Evolutionary conservation across 1,140 invertebrate genomes (phyloP), one percentile per base, ranked within the genome.

Genomic region (Phortica variegata): DNA sequence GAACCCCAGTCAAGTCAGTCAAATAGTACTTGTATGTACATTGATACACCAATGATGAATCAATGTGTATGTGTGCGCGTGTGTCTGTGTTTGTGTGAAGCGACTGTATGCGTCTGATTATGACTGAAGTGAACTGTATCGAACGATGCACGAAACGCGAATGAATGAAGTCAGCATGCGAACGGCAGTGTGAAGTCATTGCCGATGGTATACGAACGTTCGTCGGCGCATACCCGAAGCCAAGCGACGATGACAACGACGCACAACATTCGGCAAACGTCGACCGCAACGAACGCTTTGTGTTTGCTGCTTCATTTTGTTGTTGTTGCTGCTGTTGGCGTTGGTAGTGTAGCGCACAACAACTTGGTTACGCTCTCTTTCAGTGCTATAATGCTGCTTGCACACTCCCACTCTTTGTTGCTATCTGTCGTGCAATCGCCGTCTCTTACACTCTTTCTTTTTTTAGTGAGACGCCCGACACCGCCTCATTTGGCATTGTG

Each of bases 91-190:
- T 2, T 31, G 41, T 47, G 19, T 26, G 52, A 43, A 51, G 17
- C 20, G 36, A 16, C 42, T 45, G 20, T 15, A 34, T 5, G 8
- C 16, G 4, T 34, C 36, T 9, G 36, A 36, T 13, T 12, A 10
- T 34, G 18, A 42, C 49, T 18, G 29, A 29, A 56, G 39, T 26
- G 57, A 68, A 63, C 63, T 60, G 63, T 57, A 66, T 12, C 56
- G 55, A 52, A 53, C 57, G 57, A 63, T 49, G 63, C 63, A 60
- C 57, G 65, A 39, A 55, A 49, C 47, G 60, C 63, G 65, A 68
- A 68, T 68, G 63, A 68, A 68, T 68, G 65, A 52, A 68, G 63
- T 68, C 63, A 31, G 53, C 56, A 49, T 57, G 36, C 51, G 39
- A 58, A 37, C 57, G 6, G 53, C 54, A 40, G 18, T 26, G 53